phyloP scores from a whole-genome alignment of 2,888 invertebrate genomes.

The Lacanobia wlatinum region DNA sequence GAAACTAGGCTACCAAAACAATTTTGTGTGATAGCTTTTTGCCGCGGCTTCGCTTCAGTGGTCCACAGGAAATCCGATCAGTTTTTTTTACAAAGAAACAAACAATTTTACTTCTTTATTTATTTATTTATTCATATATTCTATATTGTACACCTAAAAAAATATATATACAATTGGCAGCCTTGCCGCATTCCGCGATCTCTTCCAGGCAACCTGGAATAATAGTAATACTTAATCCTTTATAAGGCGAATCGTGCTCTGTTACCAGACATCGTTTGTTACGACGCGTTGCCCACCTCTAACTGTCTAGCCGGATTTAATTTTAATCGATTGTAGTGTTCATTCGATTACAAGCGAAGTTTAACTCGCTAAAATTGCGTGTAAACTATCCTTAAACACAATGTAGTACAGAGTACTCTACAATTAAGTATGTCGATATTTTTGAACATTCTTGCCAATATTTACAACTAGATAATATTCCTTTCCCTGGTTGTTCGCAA shows the following conservation, averaged over 20 bases:
- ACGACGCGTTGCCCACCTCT: not conserved
- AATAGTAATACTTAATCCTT: no score
- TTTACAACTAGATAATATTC: slow-evolving; percentile 1
- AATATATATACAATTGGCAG: no score
- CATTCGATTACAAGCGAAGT: not conserved
- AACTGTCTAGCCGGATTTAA: not conserved
- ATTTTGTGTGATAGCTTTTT: not conserved
- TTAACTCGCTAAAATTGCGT: not conserved
- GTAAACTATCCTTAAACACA: not conserved
- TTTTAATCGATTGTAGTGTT: not conserved
- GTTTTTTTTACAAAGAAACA: no score
- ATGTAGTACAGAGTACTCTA: not conserved
- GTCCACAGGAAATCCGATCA: not conserved
- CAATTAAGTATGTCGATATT: slow-evolving; percentile 5
- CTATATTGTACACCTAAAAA: no score
- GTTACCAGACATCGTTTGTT: no score
- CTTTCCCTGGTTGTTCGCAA: no score
- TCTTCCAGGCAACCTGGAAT: no score
- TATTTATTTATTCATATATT: no score
- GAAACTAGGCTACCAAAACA: no score
- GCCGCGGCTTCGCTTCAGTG: not conserved
- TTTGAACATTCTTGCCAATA: not conserved
- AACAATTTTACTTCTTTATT: no score
- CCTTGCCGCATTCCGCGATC: no score
- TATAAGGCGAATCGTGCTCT: no score